phyloP scores from a whole-genome alignment of 2,888 invertebrate species.

The Timema cristinae region DNA sequence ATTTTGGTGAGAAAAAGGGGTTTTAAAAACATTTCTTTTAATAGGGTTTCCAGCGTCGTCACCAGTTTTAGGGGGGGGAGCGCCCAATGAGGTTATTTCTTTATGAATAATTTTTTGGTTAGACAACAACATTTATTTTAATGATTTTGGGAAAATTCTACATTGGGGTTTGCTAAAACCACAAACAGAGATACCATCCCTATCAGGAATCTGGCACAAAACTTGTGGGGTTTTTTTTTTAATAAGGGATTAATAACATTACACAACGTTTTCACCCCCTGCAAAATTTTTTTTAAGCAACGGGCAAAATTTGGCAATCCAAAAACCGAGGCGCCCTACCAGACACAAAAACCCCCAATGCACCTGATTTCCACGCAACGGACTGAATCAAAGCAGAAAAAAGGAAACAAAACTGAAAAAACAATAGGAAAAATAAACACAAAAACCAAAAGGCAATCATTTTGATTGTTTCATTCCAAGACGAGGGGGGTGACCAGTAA shows the following conservation, averaged over 20 bases:
- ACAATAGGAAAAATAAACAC: constrained; percentile 28
- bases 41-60: constrained; percentile 19
- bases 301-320: too few species aligned
- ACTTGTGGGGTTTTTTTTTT: background rate
- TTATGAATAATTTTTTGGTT: constrained; percentile 23
- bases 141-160: background rate
- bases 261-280: too few species aligned
- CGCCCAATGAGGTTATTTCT: constrained; percentile 19
- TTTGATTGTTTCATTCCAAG: constrained; percentile 30
- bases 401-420: constrained; percentile 24
- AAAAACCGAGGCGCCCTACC: too few species aligned
- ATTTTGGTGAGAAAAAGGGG: background rate
- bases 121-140: constrained; percentile 5
- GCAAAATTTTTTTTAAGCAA: too few species aligned
- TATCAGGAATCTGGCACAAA: background rate
- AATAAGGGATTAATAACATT: too few species aligned
- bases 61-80: constrained; percentile 14
- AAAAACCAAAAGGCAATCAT: constrained; percentile 28
- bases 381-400: constrained; percentile 12
- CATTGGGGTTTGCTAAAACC: background rate
- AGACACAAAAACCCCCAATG: background rate
- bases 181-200: constrained; percentile 14
- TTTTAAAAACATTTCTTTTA: background rate
- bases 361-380: constrained; percentile 1
- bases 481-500: constrained; percentile 47